Conservation (phyloP, 2,888 invertebrate species). For the Dryomyza anilis region DNA sequence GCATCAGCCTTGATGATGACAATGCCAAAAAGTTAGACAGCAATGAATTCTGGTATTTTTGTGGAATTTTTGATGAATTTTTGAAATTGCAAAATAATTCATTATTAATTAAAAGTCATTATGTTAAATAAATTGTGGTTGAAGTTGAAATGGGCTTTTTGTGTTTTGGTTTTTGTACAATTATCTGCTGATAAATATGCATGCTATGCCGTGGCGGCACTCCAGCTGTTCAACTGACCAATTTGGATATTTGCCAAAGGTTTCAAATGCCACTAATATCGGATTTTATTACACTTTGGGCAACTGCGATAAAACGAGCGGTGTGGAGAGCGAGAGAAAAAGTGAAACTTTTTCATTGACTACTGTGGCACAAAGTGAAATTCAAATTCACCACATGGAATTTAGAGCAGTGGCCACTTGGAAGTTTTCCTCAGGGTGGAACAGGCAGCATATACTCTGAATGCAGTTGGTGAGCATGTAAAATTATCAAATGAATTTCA, state of each 20-base stretch:
- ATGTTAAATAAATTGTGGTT: conserved; percentile 14
- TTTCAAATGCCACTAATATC: conserved; percentile 18
- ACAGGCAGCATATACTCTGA: not conserved
- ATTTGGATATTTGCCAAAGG: conserved; percentile 18
- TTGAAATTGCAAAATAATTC: not conserved
- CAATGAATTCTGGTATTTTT: not conserved
- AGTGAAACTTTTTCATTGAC: conserved; percentile 18
- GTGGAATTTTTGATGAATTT: not conserved
- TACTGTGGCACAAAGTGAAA: not conserved
- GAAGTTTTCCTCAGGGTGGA: conserved; percentile 8
- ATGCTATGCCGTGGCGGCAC: too few relatives aligned
- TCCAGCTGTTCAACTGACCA: conserved; percentile 20
- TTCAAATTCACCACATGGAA: conserved; percentile 23
- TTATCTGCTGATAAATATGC: not conserved
- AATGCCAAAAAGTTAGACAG: not conserved
- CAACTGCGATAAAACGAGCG: too few relatives aligned
- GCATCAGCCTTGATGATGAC: not conserved
- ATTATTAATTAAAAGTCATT: conserved; percentile 10
- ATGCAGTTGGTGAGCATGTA: not conserved
- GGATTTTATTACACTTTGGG: conserved; percentile 13
- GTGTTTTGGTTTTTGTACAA: not conserved
- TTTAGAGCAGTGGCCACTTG: not conserved
- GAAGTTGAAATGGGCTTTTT: too few relatives aligned
- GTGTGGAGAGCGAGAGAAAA: too few relatives aligned
- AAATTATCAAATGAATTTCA: conserved; percentile 22